A percentile compares a stretch with the other conserved stretches of the same genome.
These are phyloP conservation scores for Sorex araneus DNA, from an alignment of 2,113 vertebrate genomes.

Conservation along the genomic window DNA sequence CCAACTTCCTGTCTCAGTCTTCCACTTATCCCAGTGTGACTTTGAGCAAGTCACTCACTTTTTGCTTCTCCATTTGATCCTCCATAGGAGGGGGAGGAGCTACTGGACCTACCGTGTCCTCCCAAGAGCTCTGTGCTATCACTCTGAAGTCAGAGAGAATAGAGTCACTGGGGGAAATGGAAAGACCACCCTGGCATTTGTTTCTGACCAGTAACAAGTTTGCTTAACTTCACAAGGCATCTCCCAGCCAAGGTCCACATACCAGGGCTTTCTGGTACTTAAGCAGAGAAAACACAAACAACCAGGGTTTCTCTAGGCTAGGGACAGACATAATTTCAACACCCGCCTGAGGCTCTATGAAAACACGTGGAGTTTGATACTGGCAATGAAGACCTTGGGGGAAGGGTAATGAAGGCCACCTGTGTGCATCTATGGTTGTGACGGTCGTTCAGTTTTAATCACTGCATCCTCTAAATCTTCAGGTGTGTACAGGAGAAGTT, in stretches of 20 bases:
- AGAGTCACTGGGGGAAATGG: background rate
- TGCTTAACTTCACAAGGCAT: background rate
- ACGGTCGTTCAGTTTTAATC: background rate
- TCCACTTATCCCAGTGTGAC: background rate
- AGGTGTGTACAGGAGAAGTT: background rate
- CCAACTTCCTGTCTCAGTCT: background rate
- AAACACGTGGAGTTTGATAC: background rate
- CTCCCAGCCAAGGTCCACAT: background rate
- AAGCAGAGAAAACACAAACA: background rate
- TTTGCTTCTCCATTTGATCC: background rate
- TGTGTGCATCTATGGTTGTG: accelerated
- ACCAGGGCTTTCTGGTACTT: background rate
- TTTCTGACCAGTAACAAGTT: background rate
- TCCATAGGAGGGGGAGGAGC: background rate
- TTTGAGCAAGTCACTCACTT: background rate
- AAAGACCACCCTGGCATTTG: background rate
- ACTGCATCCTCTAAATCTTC: background rate
- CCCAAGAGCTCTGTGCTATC: background rate
- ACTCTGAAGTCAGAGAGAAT: background rate
- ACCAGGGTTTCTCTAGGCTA: background rate
- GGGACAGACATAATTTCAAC: background rate
- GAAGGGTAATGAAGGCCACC: background rate
- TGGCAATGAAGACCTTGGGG: background rate
- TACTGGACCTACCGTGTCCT: background rate
- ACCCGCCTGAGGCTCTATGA: too few species aligned